Evolutionary conservation across 2,888 invertebrate species (phyloP).

Genomic region (Calliscelio sp.): DNA sequence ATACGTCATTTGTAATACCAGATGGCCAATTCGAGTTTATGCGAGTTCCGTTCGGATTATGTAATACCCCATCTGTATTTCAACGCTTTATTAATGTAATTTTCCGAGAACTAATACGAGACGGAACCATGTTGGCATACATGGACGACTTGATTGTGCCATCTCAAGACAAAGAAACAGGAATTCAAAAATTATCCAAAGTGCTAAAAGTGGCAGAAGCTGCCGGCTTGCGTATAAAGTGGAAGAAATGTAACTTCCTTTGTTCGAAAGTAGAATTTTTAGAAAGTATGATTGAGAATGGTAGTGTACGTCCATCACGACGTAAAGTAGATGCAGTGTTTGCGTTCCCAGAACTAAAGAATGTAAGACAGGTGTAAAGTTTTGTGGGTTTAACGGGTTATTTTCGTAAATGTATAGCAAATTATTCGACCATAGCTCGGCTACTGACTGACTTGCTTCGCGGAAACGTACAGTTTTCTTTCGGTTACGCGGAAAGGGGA

Average conservation of each 20-base stretch:
- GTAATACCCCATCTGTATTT: too few species aligned
- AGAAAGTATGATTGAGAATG: background rate
- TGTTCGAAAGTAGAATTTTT: background rate
- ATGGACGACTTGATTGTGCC: background rate
- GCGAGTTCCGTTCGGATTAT: too few species aligned
- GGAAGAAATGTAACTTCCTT: background rate
- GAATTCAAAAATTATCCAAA: background rate
- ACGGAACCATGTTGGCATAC: background rate
- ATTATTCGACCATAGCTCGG: too few species aligned
- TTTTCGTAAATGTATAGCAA: background rate
- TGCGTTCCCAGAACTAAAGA: background rate
- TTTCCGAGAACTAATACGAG: background rate
- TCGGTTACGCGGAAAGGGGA: too few species aligned
- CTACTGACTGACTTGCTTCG: too few species aligned
- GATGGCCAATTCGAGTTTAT: too few species aligned
- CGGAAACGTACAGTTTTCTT: too few species aligned
- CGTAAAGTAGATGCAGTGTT: background rate
- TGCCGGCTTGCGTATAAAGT: background rate
- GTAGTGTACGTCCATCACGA: background rate
- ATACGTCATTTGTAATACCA: too few species aligned
- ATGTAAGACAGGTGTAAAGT: background rate
- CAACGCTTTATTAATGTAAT: background rate
- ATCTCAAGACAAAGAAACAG: background rate
- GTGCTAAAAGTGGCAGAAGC: background rate
- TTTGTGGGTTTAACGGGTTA: background rate